Base-by-base conservation (phyloP, 2,797 vertebrate species). In the Pogoniulus pusillus region DNA sequence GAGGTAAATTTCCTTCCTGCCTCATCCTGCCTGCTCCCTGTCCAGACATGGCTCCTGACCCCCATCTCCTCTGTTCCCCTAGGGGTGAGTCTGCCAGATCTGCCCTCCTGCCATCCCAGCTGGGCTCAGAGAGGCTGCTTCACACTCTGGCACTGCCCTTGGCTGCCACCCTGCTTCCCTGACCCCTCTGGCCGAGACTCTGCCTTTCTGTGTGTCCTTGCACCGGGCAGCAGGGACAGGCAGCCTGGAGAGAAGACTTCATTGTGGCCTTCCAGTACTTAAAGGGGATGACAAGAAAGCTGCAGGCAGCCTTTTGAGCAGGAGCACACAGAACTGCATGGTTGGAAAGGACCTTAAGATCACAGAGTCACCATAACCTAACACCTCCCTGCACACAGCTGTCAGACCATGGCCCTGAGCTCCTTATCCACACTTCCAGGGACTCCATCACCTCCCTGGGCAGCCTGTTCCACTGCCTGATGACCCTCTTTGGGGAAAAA, bases 151-250 rank as follows among this genome's bases (percentile, higher is more conserved):
- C 14, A 3, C 78, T 12, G 5, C 7, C 39, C 43, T 32, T 1
- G 1, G n/a, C 22, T 43, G 32, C 22, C 29, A 24, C 43, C 32
- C 22, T 1, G 6, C 20, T 14, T 27, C 60, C 47, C 32, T 4
- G 1, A 29, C 30, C 43, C 39, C 53, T 27, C 1, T 2, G 32
- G 19, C 51, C 68, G 0, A 45, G 30, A 4, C 12, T 9, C 55
- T 12, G 34, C 18, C 3, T 35, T 35, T 57, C 72, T 19, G 7
- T 12, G 6, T 8, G n/a, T 23, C 7, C 34, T 9, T 5, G 18
- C 16, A 12, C 23, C 43, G 32, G 1, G 43, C 41, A 29, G 18
- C 39, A 39, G 22, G 17, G 10, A n/a, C 13, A 1, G 2, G 12
- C 34, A 39, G 58, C 34, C 58, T 60, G 34, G 59, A 39, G 59